A percentile compares a stretch with the other conserved stretches of the same genome.
Conservation (phyloP, 2,888 invertebrate species). For the Oxystoma pomonae region DNA sequence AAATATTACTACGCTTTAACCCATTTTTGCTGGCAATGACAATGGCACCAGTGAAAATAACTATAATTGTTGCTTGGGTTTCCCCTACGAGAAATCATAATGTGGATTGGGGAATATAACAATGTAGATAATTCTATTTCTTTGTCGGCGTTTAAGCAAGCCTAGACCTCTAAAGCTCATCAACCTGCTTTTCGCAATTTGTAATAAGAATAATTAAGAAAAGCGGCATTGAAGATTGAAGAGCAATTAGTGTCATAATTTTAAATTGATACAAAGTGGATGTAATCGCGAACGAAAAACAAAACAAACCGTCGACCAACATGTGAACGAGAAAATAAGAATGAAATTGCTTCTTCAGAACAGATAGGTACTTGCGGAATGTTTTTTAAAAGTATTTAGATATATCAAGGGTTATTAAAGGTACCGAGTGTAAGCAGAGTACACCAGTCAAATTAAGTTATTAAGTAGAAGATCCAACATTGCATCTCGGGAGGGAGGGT, state of each 20-base stretch:
- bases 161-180: background rate
- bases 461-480: too few relatives aligned
- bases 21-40: too few relatives aligned
- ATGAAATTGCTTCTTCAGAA: background rate
- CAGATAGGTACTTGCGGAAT: background rate
- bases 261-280: background rate
- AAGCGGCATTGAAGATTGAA: background rate
- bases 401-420: background rate
- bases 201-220: background rate
- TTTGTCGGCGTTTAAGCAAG: too few relatives aligned
- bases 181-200: background rate
- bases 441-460: background rate
- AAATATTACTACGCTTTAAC: too few relatives aligned
- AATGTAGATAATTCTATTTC: too few relatives aligned
- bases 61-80: too few relatives aligned
- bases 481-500: too few relatives aligned
- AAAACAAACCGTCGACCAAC: background rate
- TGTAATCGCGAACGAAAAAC: background rate
- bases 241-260: background rate
- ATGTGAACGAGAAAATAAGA: background rate
- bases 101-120: too few relatives aligned
- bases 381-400: background rate
- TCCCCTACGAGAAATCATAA: too few relatives aligned
- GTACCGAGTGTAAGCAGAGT: too few relatives aligned
- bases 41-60: too few relatives aligned